These are phyloP conservation scores for Symphodus melops DNA, from an alignment of 2,113 vertebrate species.

Conservation along the genomic window DNA sequence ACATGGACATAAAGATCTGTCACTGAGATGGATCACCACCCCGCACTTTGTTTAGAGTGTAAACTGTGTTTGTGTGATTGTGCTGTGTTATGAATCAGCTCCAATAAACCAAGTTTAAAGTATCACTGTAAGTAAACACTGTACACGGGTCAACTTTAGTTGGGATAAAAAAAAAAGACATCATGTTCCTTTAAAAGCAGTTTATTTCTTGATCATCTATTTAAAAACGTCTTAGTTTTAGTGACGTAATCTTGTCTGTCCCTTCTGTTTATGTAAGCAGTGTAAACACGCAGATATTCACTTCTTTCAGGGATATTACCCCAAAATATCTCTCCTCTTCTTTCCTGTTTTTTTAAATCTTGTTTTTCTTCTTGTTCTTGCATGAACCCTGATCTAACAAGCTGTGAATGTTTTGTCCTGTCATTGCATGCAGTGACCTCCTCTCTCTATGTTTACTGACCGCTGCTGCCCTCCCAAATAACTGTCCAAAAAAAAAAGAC, in stretches of 20 bases:
- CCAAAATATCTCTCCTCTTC: background rate
- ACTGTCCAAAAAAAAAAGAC: background rate
- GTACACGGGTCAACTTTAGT: too few relatives aligned
- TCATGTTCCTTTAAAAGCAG: too few relatives aligned
- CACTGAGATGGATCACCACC: background rate
- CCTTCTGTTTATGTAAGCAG: background rate
- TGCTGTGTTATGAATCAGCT: background rate
- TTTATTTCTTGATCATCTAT: too few relatives aligned
- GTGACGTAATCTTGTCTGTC: background rate
- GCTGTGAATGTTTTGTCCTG: background rate
- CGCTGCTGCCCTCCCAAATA: background rate
- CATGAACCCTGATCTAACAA: background rate
- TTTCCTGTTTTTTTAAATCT: slow-evolving; percentile 3
- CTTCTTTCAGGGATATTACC: background rate
- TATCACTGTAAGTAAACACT: too few relatives aligned
- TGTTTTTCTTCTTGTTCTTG: background rate
- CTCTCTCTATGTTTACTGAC: background rate
- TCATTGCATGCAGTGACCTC: too few relatives aligned
- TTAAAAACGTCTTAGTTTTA: too few relatives aligned
- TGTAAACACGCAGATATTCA: too few relatives aligned
- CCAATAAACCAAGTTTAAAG: background rate
- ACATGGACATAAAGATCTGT: background rate
- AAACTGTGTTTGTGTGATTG: background rate
- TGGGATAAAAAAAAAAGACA: too few relatives aligned
- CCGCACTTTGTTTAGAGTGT: slow-evolving; percentile 4